Evolutionary conservation across 2,113 vertebrate genomes (phyloP).

Genomic region (Hippocampus mohnikei): DNA sequence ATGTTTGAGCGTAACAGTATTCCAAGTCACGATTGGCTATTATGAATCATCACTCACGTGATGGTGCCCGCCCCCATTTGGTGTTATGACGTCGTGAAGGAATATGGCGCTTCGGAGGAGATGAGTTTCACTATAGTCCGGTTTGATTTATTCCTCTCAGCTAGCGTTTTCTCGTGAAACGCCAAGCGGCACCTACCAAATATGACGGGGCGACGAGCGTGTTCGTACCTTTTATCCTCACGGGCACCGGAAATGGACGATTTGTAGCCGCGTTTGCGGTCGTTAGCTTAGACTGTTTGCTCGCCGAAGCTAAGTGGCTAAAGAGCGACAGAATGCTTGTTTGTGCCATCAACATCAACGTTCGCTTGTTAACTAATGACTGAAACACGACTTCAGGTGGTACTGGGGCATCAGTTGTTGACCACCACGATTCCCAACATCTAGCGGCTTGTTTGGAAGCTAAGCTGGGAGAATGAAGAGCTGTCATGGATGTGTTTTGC

Average conservation of each 20-base stretch:
- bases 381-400: conserved; percentile 10
- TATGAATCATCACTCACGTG: conserved; percentile 21
- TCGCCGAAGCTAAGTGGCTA: conserved; percentile 53
- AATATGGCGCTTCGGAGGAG: conserved; percentile 73
- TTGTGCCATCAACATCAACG: conserved; percentile 16
- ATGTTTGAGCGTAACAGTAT: not conserved
- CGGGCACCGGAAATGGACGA: conserved; percentile 36
- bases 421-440: conserved; percentile 22
- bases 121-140: conserved; percentile 58
- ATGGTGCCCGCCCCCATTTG: conserved; percentile 31
- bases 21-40: conserved; percentile 41
- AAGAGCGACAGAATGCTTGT: conserved; percentile 32
- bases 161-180: conserved; percentile 12
- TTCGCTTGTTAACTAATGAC: conserved; percentile 35
- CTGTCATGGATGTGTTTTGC: conserved; percentile 61
- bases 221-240: conserved; percentile 27
- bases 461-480: conserved; percentile 64
- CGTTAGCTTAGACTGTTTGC: conserved; percentile 65
- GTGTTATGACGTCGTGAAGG: conserved; percentile 51
- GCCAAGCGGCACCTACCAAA: not conserved
- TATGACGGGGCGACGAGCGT: conserved; percentile 44
- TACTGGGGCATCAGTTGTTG: conserved; percentile 11
- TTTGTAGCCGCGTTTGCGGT: conserved; percentile 48
- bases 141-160: conserved; percentile 26
- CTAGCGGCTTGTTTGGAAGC: conserved; percentile 38